Base-by-base conservation (phyloP, 2,113 vertebrate species). In the Syrrhaptes paradoxus region DNA sequence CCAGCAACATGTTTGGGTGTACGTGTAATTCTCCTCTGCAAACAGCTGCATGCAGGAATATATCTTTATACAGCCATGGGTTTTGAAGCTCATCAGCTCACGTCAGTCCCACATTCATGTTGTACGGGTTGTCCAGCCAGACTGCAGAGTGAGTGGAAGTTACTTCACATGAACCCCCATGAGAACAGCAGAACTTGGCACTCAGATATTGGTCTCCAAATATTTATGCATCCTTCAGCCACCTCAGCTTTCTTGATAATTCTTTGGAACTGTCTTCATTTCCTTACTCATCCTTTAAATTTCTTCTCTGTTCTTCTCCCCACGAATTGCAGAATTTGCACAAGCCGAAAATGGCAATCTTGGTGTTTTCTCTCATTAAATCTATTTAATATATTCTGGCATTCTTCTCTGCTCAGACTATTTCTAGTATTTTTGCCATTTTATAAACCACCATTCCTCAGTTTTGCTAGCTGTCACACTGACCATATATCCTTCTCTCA, bases 1-100 rank as follows among this genome's bases (percentile, higher is more conserved):
- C 5, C 1, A 1, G n/a, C 21, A 76, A 48, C 9, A 26, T 1
- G 0, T 58, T 43, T 86, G 45, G 25, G 7, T 51, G 32, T 26
- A 41, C 3, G 6, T 0, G 0, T 2, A 21, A 5, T 77, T 73
- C 77, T 82, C 43, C 28, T 10, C 31, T 58, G 24, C 62, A 87
- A 38, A 38, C 24, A 51, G 20, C 4, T 74, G 13, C 2, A 0
- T 26, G 68, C 31, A 67, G 54, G 28, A 67, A 51, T 18, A 14
- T 22, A 49, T 15, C 17, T 13, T 24, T 34, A 59, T 4, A 26
- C 2, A 90, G 11, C 14, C 8, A 11, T 17, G 32, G 36, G 15
- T 6, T 62, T 38, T 75, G n/a, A 17, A 71, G 34, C 34, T 72
- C 41, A 57, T 38, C 49, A 79, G 10, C 18, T 84, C 54, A 17